Percentiles rank a stretch among this genome's conserved stretches.
Conservation (phyloP, 2,888 invertebrate genomes). For the Alloplasta piceator region DNA sequence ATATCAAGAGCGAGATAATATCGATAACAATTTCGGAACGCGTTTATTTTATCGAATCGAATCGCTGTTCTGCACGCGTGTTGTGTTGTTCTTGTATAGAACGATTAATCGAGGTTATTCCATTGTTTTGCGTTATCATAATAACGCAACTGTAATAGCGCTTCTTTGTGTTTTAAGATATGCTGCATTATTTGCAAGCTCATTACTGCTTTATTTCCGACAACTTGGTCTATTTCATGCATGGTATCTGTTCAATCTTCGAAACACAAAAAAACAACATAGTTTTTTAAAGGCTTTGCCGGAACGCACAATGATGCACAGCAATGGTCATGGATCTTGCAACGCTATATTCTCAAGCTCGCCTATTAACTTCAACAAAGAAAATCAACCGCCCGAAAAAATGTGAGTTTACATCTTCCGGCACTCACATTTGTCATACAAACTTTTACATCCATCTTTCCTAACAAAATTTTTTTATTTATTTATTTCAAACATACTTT, state of each 20-base stretch:
- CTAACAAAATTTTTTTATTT: not conserved
- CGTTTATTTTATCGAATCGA: too few species aligned
- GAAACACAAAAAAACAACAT: not conserved
- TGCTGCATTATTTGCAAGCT: too few species aligned
- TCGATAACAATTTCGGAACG: too few species aligned
- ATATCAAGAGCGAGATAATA: too few species aligned
- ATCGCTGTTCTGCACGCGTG: too few species aligned
- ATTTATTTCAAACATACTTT: not conserved
- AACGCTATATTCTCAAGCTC: constrained; percentile 80
- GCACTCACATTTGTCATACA: not conserved
- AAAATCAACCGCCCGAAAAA: constrained; percentile 73
- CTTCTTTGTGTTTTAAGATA: too few species aligned
- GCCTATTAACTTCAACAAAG: constrained; percentile 76
- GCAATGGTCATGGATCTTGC: constrained; percentile 74
- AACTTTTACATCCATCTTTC: not conserved
- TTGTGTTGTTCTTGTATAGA: too few species aligned
- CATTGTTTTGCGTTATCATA: too few species aligned
- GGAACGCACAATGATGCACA: constrained; percentile 37
- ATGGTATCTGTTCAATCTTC: constrained; percentile 49
- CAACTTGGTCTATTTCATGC: constrained; percentile 31
- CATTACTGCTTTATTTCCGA: too few species aligned
- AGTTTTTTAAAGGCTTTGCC: constrained; percentile 45
- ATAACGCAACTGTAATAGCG: too few species aligned
- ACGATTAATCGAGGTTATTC: too few species aligned
- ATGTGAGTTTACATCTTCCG: constrained; percentile 71